phyloP scores from a whole-genome alignment of 2,113 vertebrate genomes.

The Papio anubis region DNA sequence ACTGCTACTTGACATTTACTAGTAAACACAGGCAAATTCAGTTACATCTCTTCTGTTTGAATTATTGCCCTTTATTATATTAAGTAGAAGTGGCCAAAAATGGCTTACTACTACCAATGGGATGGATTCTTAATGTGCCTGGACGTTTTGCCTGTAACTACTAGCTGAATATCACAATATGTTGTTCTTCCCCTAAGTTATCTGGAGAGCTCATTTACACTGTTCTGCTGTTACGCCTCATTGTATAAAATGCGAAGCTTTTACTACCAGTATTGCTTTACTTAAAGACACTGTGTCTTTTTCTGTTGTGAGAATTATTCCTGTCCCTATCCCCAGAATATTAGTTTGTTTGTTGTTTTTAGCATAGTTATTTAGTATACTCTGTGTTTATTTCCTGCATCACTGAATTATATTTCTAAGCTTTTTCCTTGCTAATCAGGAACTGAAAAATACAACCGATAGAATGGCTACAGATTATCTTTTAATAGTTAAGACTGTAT shows the following conservation, averaged over 20 bases:
- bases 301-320: background rate
- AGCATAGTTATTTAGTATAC: background rate
- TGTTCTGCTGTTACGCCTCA: background rate
- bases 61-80: background rate
- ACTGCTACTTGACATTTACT: background rate
- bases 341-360: background rate
- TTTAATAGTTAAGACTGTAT: background rate
- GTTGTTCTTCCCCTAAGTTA: background rate
- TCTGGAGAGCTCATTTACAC: background rate
- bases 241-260: background rate
- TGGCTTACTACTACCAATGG: background rate
- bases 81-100: background rate
- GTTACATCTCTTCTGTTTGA: background rate
- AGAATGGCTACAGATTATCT: background rate
- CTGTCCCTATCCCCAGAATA: background rate
- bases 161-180: background rate
- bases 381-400: background rate
- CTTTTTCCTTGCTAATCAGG: background rate
- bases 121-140: background rate
- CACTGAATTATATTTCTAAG: background rate
- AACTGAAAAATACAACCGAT: background rate
- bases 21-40: background rate
- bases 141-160: background rate
- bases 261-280: background rate
- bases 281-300: background rate